Conservation (phyloP, 2,888 invertebrate species). For the Agonopterix subpropinquella region DNA sequence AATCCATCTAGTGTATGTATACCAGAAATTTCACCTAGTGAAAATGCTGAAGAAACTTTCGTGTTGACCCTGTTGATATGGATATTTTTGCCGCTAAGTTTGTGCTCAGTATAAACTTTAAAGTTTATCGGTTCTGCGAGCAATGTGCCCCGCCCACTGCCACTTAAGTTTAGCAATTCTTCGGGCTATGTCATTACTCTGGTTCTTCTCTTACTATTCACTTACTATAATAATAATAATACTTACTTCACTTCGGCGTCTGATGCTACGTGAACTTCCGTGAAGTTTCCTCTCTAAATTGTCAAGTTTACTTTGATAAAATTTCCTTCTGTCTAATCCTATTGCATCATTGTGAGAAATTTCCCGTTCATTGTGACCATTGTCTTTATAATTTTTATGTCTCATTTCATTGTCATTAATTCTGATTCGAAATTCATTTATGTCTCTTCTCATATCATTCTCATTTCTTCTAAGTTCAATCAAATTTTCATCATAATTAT, state of each 20-base stretch:
- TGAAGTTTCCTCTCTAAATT: conserved; percentile 36
- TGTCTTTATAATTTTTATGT: conserved; percentile 8
- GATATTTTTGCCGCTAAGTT: no score
- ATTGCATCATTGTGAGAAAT: conserved; percentile 21
- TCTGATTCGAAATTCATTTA: neutral
- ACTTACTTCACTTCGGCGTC: conserved; percentile 20
- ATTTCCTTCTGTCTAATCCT: conserved; percentile 39
- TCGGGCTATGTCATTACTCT: no score
- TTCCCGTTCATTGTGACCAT: neutral
- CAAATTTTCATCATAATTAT: neutral
- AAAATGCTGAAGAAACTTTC: no score
- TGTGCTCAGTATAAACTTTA: no score
- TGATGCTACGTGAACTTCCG: conserved; percentile 15
- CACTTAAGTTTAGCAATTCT: no score
- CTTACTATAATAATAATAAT: no score
- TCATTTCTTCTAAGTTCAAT: neutral
- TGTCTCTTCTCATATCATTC: neutral
- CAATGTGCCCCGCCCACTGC: no score
- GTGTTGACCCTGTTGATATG: no score
- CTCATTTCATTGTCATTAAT: neutral
- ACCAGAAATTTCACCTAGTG: no score
- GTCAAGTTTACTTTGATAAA: conserved; percentile 48
- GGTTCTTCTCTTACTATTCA: no score
- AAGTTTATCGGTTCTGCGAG: no score
- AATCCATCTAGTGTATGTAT: no score